Evolutionary conservation across 1,140 invertebrate species (phyloP).

Genomic region (Hypsibius dujardini): DNA sequence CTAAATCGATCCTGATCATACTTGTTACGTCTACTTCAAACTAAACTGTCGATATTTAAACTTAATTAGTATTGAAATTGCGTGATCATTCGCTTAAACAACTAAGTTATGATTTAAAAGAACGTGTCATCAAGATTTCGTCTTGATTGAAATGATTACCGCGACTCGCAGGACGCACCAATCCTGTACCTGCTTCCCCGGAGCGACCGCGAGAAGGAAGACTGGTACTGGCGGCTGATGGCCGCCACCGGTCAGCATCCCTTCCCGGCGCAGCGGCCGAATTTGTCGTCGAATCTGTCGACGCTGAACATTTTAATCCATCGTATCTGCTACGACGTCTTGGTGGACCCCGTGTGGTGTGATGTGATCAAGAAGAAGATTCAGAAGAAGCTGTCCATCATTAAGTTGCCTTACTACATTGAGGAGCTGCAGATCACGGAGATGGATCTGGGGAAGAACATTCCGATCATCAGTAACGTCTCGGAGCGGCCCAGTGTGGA

Average conservation of each 20-base stretch:
- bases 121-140: no score
- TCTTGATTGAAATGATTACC: conserved; percentile 27
- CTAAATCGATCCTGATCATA: no score
- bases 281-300: conserved; percentile 19
- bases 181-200: conserved; percentile 55
- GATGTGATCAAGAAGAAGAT: conserved; percentile 48
- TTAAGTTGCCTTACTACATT: conserved; percentile 71
- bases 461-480: conserved; percentile 56
- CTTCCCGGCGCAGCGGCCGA: conserved; percentile 2
- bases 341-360: conserved; percentile 45
- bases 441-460: conserved; percentile 49
- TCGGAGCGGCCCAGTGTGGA: conserved; percentile 52
- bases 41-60: no score
- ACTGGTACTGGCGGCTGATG: conserved; percentile 48
- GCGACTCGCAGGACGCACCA: no score
- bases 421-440: conserved; percentile 58
- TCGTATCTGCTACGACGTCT: conserved; percentile 55
- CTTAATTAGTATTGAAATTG: no score
- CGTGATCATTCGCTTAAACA: no score
- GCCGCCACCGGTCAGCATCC: conserved; percentile 29
- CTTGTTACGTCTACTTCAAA: no score
- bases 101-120: no score
- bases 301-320: conserved; percentile 51
- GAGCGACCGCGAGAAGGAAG: conserved; percentile 66
- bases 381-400: conserved; percentile 64